phyloP scores from a whole-genome alignment of 2,888 invertebrate species.

The Anticlea derivata region DNA sequence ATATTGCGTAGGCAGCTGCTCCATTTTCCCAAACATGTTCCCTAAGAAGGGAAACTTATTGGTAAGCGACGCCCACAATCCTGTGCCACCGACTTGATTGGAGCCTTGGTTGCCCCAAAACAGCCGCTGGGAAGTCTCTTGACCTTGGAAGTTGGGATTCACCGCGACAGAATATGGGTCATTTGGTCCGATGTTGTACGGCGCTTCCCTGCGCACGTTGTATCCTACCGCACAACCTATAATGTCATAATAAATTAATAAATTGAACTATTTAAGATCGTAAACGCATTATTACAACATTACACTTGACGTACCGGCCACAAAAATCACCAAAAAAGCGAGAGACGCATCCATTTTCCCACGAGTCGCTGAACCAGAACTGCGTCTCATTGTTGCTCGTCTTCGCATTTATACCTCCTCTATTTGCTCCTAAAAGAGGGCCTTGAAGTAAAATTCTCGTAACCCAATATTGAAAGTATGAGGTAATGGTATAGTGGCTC shows the following conservation, averaged over 20 bases:
- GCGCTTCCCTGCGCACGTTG: conserved; percentile 64
- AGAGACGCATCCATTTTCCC: conserved; percentile 73
- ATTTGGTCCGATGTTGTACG: conserved; percentile 64
- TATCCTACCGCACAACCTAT: conserved; percentile 68
- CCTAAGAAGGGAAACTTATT: conserved; percentile 75
- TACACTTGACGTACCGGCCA: conserved; percentile 71
- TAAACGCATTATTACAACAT: conserved; percentile 7
- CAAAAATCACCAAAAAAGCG: conserved; percentile 64
- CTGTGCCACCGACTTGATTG: conserved; percentile 76
- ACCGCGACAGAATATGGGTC: conserved; percentile 61
- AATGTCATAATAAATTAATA: conserved; percentile 39
- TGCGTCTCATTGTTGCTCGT: conserved; percentile 72
- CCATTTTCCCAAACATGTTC: conserved; percentile 74
- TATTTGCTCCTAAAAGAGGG: conserved; percentile 79
- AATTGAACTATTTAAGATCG: not conserved
- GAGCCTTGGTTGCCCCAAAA: conserved; percentile 72
- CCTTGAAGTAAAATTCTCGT: conserved; percentile 83
- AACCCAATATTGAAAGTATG: conserved; percentile 82
- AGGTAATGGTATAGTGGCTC: conserved; percentile 78
- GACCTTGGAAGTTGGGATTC: conserved; percentile 48
- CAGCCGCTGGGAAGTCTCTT: conserved; percentile 69
- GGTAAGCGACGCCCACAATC: conserved; percentile 69
- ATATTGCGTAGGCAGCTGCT: conserved; percentile 60
- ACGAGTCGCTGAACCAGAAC: conserved; percentile 67
- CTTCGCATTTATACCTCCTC: conserved; percentile 79